Percentiles rank a stretch among this genome's conserved stretches.
These are phyloP conservation scores for Globia sparganii DNA, from an alignment of 2,888 invertebrate genomes.

Conservation along the genomic window DNA sequence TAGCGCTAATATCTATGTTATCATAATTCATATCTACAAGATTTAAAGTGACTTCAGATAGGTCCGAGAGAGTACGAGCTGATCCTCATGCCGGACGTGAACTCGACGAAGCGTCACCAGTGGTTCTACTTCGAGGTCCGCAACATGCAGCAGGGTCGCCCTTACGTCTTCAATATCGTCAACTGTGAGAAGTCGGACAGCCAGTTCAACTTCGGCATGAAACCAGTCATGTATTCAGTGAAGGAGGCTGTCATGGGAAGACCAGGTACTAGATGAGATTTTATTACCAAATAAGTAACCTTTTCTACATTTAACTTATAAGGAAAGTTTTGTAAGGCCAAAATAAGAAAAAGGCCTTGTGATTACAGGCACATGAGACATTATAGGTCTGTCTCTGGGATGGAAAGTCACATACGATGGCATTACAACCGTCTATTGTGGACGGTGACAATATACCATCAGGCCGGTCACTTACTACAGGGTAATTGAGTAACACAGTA, in stretches of 20 bases:
- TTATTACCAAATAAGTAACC: neutral
- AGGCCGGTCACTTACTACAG: accelerated
- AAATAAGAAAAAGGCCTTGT: neutral
- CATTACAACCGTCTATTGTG: neutral
- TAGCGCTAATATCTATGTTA: neutral
- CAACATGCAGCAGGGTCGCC: slow-evolving; percentile 92
- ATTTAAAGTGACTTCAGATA: slow-evolving; percentile 90
- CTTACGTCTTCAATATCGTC: slow-evolving; percentile 96
- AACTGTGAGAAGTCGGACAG: slow-evolving; percentile 97
- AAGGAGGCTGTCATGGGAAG: slow-evolving; percentile 91
- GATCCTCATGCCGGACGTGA: slow-evolving; percentile 95
- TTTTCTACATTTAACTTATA: too few species aligned
- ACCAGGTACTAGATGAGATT: slow-evolving; percentile 77
- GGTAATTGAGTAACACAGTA: too few species aligned
- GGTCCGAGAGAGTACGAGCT: slow-evolving; percentile 95
- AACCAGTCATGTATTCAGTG: slow-evolving; percentile 96
- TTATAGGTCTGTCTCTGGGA: too few species aligned
- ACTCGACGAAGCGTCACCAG: slow-evolving; percentile 94
- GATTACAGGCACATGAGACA: neutral
- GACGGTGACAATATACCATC: neutral
- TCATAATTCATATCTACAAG: slow-evolving; percentile 48
- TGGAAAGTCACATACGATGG: neutral
- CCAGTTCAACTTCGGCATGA: slow-evolving; percentile 97
- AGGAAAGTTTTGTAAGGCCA: neutral
- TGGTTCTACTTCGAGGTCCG: slow-evolving; percentile 98